phyloP scores from a whole-genome alignment of 2,113 vertebrate species.

The Cranoglanis bouderius region DNA sequence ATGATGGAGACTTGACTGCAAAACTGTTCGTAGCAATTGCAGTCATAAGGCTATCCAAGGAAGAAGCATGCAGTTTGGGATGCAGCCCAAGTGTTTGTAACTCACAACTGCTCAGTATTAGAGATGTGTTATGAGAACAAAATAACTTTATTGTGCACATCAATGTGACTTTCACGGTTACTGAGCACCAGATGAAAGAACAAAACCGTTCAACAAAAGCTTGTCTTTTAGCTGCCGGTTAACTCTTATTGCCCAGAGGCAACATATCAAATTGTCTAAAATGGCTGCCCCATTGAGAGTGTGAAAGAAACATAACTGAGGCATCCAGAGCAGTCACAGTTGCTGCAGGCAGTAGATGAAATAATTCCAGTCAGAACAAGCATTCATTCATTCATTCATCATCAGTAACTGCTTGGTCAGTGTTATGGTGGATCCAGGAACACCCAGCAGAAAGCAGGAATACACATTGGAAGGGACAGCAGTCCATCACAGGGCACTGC shows the following conservation, averaged over 20 bases:
- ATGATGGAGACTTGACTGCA: not conserved
- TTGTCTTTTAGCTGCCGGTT: not conserved
- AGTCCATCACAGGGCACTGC: not conserved
- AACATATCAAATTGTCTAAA: not conserved
- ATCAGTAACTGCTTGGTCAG: not conserved
- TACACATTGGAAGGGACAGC: not conserved
- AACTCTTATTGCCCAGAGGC: not conserved
- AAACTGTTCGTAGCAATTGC: not conserved
- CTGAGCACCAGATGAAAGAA: not conserved
- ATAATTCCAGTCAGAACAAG: not conserved
- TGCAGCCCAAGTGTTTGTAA: not conserved
- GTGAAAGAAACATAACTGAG: conserved; percentile 6
- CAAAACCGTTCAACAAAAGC: not conserved
- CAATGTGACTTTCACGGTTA: not conserved
- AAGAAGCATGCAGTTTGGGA: not conserved
- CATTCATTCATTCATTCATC: not conserved
- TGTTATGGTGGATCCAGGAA: not conserved
- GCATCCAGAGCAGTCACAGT: not conserved
- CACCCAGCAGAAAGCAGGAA: not conserved
- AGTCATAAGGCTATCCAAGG: not conserved
- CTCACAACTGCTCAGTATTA: not conserved
- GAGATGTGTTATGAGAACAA: not conserved
- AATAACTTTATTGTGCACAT: not conserved
- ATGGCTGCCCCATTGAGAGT: not conserved
- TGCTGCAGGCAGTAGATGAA: not conserved